Conservation (phyloP, 2,113 vertebrate genomes). For the Corythoichthys haematopterus region DNA sequence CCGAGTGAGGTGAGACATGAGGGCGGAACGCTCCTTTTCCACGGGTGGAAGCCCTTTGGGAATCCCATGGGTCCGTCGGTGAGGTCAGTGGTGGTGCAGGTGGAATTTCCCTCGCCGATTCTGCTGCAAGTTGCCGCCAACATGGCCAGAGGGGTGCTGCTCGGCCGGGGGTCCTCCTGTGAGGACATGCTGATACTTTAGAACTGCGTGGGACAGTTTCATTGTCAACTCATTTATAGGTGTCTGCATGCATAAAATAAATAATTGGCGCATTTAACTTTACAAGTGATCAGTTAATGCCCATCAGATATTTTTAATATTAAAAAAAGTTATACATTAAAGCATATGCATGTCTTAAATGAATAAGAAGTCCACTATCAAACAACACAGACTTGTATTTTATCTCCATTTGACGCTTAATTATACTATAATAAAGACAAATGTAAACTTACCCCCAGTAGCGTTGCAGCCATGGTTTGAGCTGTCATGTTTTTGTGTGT, state of each 20-base stretch:
- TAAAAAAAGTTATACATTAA: no score
- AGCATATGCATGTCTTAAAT: no score
- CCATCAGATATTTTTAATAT: no score
- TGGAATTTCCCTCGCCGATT: conserved; percentile 85
- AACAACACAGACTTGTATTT: no score
- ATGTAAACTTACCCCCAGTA: conserved; percentile 87
- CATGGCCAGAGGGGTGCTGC: conserved; percentile 92
- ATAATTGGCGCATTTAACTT: no score
- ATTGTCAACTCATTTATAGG: no score
- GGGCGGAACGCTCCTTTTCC: conserved; percentile 75
- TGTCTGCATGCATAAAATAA: no score
- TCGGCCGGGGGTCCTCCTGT: conserved; percentile 89
- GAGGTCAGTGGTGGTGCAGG: conserved; percentile 73
- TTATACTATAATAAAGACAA: neutral
- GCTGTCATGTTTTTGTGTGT: conserved; percentile 65
- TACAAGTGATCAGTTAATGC: no score
- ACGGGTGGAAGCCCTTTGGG: conserved; percentile 86
- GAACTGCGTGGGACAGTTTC: neutral
- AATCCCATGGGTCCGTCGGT: conserved; percentile 80
- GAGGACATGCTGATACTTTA: conserved; percentile 16
- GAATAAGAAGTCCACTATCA: no score
- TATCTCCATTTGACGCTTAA: neutral
- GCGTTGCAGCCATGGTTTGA: conserved; percentile 92
- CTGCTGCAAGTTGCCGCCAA: conserved; percentile 93
- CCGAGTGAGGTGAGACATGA: conserved; percentile 72